Evolutionary conservation across 2,113 vertebrate species (phyloP).

Genomic region (Alosa alosa): DNA sequence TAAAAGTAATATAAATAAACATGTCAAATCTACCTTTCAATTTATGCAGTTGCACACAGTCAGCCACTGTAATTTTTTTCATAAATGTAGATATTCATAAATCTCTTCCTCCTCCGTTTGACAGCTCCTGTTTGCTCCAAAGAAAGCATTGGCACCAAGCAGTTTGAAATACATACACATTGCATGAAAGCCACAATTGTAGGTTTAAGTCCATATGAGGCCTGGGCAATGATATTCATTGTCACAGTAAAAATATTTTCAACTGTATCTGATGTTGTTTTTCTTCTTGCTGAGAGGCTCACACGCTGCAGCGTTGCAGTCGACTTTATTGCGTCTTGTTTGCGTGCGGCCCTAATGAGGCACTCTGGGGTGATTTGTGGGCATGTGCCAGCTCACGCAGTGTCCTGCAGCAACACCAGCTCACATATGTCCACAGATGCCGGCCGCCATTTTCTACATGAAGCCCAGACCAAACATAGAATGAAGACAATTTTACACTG

Average conservation of each 20-base stretch:
- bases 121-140: slow-evolving; percentile 65
- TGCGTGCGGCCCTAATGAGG: slow-evolving; percentile 21
- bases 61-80: slow-evolving; percentile 56
- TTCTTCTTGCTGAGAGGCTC: slow-evolving; percentile 46
- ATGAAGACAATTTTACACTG: not conserved
- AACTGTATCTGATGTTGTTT: slow-evolving; percentile 70
- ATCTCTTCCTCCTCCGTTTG: slow-evolving; percentile 69
- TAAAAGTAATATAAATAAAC: slow-evolving; percentile 49
- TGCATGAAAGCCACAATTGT: slow-evolving; percentile 72
- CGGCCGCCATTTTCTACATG: not conserved
- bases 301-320: slow-evolving; percentile 56
- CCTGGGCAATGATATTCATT: slow-evolving; percentile 63
- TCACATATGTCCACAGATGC: not conserved
- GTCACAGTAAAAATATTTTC: slow-evolving; percentile 62
- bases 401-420: slow-evolving; percentile 30
- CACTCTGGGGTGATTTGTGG: slow-evolving; percentile 4
- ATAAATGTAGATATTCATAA: slow-evolving; percentile 59
- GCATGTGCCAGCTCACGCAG: not conserved
- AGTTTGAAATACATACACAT: slow-evolving; percentile 68
- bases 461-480: not conserved
- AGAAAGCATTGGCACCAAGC: slow-evolving; percentile 69
- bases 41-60: slow-evolving; percentile 44
- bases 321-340: slow-evolving; percentile 50
- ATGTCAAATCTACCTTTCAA: slow-evolving; percentile 50
- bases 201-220: slow-evolving; percentile 60